Conservation (phyloP, 1,140 invertebrate species). For the Thaumetopoea pityocampa region DNA sequence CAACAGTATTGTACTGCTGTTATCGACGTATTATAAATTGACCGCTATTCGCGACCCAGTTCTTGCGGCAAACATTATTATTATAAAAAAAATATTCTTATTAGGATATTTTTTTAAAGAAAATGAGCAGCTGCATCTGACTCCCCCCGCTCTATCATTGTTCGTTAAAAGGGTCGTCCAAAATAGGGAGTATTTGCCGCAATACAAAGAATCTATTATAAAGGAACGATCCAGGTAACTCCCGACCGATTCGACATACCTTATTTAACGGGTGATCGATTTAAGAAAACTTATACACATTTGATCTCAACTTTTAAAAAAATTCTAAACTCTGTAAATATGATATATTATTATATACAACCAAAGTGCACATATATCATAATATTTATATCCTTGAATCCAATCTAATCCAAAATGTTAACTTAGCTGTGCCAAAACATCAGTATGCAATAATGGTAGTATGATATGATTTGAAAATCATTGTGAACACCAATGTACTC, state of each 20-base stretch:
- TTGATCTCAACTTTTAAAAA: too few species aligned
- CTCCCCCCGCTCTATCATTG: slow-evolving; percentile 62
- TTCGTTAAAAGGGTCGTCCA: slow-evolving; percentile 62
- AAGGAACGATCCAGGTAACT: slow-evolving; percentile 58
- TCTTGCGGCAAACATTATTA: slow-evolving; percentile 35
- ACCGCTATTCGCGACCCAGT: slow-evolving; percentile 31
- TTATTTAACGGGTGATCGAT: slow-evolving; percentile 25
- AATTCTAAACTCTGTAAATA: too few species aligned
- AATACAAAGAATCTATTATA: slow-evolving; percentile 45
- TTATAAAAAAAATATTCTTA: too few species aligned
- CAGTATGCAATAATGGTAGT: too few species aligned
- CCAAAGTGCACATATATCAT: too few species aligned
- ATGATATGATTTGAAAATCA: too few species aligned
- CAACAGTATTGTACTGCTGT: slow-evolving; percentile 7
- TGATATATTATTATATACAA: too few species aligned
- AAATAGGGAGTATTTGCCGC: slow-evolving; percentile 56
- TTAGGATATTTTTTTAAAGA: slow-evolving; percentile 41
- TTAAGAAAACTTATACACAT: slow-evolving; percentile 4
- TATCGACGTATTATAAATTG: slow-evolving; percentile 18
- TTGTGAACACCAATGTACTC: too few species aligned
- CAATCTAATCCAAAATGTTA: too few species aligned
- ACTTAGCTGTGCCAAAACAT: too few species aligned
- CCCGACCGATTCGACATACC: slow-evolving; percentile 29
- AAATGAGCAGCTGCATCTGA: slow-evolving; percentile 67
- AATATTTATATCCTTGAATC: too few species aligned